Evolutionary conservation across 2,113 vertebrate species (phyloP).

Genomic region (Arenaria interpres): DNA sequence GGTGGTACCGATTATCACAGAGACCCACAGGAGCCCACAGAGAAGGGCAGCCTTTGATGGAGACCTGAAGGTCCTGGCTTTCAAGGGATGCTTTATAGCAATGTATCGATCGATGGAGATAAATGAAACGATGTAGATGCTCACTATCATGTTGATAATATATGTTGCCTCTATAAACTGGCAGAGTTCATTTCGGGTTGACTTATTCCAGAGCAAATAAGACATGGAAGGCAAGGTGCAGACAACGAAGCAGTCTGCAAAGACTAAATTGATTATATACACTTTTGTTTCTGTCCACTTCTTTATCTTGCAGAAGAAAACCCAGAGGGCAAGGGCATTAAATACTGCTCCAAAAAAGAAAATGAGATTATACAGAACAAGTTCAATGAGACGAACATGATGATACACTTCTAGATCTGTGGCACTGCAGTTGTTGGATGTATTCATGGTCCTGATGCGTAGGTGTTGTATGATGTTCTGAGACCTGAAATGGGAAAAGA

Average conservation of each 20-base stretch:
- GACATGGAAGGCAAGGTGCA: conserved; percentile 66
- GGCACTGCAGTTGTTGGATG: background rate
- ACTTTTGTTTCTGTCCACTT: conserved; percentile 77
- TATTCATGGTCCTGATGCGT: background rate
- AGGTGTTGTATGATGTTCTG: background rate
- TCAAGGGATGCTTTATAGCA: conserved; percentile 75
- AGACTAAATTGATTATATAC: conserved; percentile 74
- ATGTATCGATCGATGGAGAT: conserved; percentile 76
- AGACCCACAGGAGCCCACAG: conserved; percentile 69
- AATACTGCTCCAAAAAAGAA: conserved; percentile 67
- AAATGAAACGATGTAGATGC: conserved; percentile 66
- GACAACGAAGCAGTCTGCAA: conserved; percentile 72
- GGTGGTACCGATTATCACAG: background rate
- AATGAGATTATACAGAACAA: background rate
- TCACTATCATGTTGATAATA: conserved; percentile 74
- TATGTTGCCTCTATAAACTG: conserved; percentile 41
- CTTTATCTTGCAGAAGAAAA: conserved; percentile 67
- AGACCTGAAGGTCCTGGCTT: conserved; percentile 64
- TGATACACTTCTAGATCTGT: background rate
- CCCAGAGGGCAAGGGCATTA: conserved; percentile 72
- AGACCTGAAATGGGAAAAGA: conserved; percentile 7
- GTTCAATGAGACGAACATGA: background rate
- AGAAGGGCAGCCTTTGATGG: conserved; percentile 41
- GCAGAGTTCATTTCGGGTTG: background rate
- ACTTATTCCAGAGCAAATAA: background rate